A percentile compares a stretch with the other conserved stretches of the same genome.
These are phyloP conservation scores for Laticauda laticaudata DNA, from an alignment of 2,113 vertebrate species.

Conservation along the genomic window DNA sequence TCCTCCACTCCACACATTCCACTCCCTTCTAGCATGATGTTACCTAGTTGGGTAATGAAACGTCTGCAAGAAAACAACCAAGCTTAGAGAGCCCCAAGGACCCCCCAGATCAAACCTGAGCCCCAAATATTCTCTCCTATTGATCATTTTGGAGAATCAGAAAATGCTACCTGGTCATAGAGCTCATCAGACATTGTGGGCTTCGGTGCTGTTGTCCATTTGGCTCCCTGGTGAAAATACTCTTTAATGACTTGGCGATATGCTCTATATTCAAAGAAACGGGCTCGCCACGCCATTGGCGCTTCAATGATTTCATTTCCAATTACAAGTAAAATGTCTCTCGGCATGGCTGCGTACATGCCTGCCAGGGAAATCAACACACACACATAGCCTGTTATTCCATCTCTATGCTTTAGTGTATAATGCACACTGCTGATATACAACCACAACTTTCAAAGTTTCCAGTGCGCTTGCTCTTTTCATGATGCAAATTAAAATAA, in stretches of 20 bases:
- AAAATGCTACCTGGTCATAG: conserved; percentile 85
- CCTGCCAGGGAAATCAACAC: conserved; percentile 68
- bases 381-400: background rate
- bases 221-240: conserved; percentile 91
- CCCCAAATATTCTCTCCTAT: background rate
- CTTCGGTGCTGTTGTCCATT: conserved; percentile 98
- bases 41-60: background rate
- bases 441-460: background rate
- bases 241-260: conserved; percentile 94
- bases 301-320: conserved; percentile 98
- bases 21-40: background rate
- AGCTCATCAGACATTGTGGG: conserved; percentile 93
- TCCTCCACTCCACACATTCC: background rate
- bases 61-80: background rate
- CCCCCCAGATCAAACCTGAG: background rate
- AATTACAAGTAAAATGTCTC: conserved; percentile 94
- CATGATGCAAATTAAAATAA: background rate
- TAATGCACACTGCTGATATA: background rate
- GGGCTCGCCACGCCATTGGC: conserved; percentile 97
- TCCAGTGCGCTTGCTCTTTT: background rate
- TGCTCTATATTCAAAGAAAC: conserved; percentile 97
- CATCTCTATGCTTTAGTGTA: background rate
- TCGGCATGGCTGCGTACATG: conserved; percentile 97
- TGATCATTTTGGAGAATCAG: background rate
- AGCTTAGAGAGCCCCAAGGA: background rate